Evolutionary conservation across 2,113 vertebrate species (phyloP).

Genomic region (Microtus richardsoni): DNA sequence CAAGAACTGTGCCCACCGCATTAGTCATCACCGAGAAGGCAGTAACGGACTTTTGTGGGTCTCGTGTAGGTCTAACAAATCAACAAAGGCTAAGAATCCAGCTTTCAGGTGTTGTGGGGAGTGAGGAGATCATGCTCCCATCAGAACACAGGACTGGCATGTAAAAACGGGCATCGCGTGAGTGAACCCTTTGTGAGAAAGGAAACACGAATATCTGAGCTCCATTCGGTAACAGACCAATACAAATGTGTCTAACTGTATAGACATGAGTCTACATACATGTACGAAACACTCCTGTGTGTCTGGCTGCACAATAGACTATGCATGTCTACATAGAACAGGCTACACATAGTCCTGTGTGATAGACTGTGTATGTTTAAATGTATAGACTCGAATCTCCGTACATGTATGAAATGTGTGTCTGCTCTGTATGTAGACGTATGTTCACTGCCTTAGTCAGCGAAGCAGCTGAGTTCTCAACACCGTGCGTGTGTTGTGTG

Average conservation of each 20-base stretch:
- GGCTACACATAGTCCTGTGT: neutral
- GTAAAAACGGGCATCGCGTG: constrained; percentile 26
- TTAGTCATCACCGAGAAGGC: constrained; percentile 65
- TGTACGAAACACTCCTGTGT: neutral
- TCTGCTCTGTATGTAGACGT: neutral
- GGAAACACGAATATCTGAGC: constrained; percentile 59
- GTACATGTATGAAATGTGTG: neutral
- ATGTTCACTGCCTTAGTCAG: neutral
- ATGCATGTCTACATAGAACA: neutral
- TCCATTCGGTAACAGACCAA: constrained; percentile 57
- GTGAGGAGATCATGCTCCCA: constrained; percentile 45
- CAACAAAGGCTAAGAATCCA: constrained; percentile 75
- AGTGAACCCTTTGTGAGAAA: constrained; percentile 71
- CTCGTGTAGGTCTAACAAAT: constrained; percentile 63
- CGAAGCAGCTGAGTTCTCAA: neutral
- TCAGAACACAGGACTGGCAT: constrained; percentile 67
- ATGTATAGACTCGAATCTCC: neutral
- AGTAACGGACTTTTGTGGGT: constrained; percentile 63
- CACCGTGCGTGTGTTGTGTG: neutral
- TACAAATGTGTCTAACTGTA: neutral
- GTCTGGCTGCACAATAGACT: neutral
- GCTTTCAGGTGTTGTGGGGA: constrained; percentile 65
- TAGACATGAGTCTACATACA: neutral
- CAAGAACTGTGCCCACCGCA: constrained; percentile 69
- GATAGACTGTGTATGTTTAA: neutral